phyloP scores from a whole-genome alignment of 2,113 vertebrate genomes.

The Hemiscyllium ocellatum region DNA sequence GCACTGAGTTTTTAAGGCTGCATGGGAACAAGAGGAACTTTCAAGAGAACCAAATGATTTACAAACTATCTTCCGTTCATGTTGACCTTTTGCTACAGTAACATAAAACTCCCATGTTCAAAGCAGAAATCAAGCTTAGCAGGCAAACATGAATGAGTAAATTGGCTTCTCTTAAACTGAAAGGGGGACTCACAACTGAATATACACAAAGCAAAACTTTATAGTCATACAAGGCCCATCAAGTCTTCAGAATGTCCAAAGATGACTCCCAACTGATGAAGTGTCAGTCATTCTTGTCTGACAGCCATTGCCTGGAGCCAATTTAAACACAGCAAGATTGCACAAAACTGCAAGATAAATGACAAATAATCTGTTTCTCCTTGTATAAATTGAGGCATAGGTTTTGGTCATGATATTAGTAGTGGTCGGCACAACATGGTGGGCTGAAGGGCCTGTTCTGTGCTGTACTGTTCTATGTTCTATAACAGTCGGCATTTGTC shows the following conservation, averaged over 20 bases:
- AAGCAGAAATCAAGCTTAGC: constrained; percentile 29
- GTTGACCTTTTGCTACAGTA: constrained; percentile 16
- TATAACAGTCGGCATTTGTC: too few relatives aligned
- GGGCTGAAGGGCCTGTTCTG: too few relatives aligned
- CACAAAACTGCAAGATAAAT: not conserved
- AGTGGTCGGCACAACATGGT: too few relatives aligned
- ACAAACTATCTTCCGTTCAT: constrained; percentile 27
- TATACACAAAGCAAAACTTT: not conserved
- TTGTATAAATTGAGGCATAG: not conserved
- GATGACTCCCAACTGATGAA: not conserved
- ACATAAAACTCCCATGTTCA: constrained; percentile 32
- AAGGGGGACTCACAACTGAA: not conserved
- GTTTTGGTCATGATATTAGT: not conserved
- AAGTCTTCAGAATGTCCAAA: not conserved
- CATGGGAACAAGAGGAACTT: constrained; percentile 23
- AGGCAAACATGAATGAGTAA: not conserved
- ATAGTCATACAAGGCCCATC: not conserved
- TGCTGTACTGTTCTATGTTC: too few relatives aligned
- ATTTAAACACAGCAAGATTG: not conserved
- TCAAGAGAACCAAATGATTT: constrained; percentile 33
- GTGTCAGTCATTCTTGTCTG: not conserved
- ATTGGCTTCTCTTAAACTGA: constrained; percentile 7
- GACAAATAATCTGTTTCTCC: not conserved
- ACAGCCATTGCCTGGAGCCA: not conserved
- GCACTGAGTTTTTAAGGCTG: constrained; percentile 11